Evolutionary conservation across 92 coral and sea anemone genomes (phyloP).

Genomic region (Muricea muricata): DNA sequence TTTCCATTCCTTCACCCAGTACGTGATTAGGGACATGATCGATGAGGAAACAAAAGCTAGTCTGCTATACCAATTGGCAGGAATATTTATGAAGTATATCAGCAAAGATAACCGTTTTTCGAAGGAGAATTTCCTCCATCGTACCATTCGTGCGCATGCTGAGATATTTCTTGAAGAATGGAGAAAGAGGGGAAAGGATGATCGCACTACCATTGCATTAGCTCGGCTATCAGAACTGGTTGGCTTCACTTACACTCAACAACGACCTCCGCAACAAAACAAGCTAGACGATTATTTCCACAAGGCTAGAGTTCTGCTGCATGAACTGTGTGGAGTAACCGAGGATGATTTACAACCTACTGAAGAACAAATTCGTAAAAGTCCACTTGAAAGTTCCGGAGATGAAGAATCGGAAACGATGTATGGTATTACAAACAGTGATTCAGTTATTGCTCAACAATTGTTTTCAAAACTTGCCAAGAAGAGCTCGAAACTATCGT

Average conservation of each 20-base stretch:
- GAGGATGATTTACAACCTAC: constrained; percentile 14
- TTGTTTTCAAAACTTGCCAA: constrained; percentile 14
- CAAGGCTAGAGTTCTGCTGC: constrained; percentile 16
- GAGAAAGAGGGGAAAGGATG: neutral
- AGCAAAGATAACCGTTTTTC: constrained; percentile 27
- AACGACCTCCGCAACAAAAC: neutral
- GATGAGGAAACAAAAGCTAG: neutral
- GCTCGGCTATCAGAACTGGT: constrained; percentile 38
- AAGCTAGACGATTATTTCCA: neutral
- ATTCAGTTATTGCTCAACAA: neutral
- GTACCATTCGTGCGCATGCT: constrained; percentile 19
- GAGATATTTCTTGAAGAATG: constrained; percentile 22
- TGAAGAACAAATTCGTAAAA: neutral
- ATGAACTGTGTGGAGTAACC: constrained; percentile 31
- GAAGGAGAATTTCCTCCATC: constrained; percentile 3
- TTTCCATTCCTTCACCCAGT: constrained; percentile 20
- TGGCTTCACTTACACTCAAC: constrained; percentile 37
- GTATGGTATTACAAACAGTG: neutral
- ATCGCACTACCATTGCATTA: constrained; percentile 20
- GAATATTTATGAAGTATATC: constrained; percentile 17
- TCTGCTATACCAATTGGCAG: constrained; percentile 35
- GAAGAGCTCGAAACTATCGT: constrained; percentile 29
- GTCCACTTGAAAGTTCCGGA: neutral
- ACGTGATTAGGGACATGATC: constrained; percentile 13
- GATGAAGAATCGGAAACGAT: neutral